Percentiles rank a stretch among this genome's conserved stretches.
phyloP scores from a whole-genome alignment of 2,797 vertebrate genomes.

The Hyperoplus immaculatus region DNA sequence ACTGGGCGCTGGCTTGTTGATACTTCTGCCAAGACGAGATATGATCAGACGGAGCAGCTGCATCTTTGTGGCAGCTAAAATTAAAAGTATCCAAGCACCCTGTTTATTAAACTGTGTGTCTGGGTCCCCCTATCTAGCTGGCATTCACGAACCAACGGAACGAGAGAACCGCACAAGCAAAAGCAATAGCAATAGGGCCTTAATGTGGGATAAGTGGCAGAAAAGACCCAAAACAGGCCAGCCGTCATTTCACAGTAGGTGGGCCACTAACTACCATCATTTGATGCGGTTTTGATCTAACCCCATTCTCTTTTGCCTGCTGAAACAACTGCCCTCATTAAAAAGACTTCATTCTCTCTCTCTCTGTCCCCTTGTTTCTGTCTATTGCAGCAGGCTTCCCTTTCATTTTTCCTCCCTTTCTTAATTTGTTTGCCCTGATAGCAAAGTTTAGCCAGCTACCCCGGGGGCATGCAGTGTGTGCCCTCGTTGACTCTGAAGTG shows the following conservation, averaged over 20 bases:
- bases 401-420: conserved; percentile 34
- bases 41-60: conserved; percentile 60
- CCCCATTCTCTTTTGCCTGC: conserved; percentile 68
- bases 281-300: conserved; percentile 78
- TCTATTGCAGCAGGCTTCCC: conserved; percentile 32
- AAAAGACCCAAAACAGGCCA: conserved; percentile 75
- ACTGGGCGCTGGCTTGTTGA: conserved; percentile 25
- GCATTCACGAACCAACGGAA: conserved; percentile 46
- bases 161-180: conserved; percentile 40
- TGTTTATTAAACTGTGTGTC: conserved; percentile 20
- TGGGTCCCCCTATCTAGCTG: conserved; percentile 38
- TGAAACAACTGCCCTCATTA: conserved; percentile 79
- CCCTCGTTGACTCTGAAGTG: conserved; percentile 77
- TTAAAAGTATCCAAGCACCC: conserved; percentile 51
- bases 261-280: conserved; percentile 75
- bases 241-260: conserved; percentile 79
- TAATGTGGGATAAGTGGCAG: conserved; percentile 71
- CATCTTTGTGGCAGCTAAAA: conserved; percentile 53
- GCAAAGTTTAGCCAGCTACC: conserved; percentile 50
- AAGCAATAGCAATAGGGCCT: conserved; percentile 36
- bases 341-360: conserved; percentile 71
- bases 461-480: conserved; percentile 53
- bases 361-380: conserved; percentile 50
- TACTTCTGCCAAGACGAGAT: conserved; percentile 56
- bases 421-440: conserved; percentile 53